Base-by-base conservation (phyloP, 2,888 invertebrate species). In the Anaspis maculata region DNA sequence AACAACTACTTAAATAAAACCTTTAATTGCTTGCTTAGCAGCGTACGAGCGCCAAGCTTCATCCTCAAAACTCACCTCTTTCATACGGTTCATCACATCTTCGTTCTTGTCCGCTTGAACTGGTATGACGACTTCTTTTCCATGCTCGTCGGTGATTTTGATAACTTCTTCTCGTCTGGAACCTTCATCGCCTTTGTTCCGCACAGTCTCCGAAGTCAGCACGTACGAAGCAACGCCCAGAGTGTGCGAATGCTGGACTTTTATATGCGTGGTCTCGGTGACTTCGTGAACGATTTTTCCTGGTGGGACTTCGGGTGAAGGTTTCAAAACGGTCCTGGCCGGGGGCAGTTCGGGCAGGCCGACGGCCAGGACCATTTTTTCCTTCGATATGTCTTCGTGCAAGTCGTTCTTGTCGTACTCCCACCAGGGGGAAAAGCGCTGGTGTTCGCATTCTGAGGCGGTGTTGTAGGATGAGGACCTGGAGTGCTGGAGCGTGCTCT, bases 391-490 rank as follows among this genome's bases (percentile, higher is more conserved):
- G 32, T 57, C 51, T 36, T 65, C 60, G 24, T 53, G 49, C 10
- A 41, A 34, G 26, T 60, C 56, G 32, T 66, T 68, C 45, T 70
- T 71, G 14, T 71, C 74, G 39, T 66, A 64, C 34, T 73, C 71
- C 68, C 74, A 74, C 57, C 73, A 75, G 13, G 74, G 72, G 1
- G 69, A 66, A 33, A 69, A 71, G 15, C 58, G 52, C 23, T 69
- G 68, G 23, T 69, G 68, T 37, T 77, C 77, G 44, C 74, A 76
- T 56, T 77, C 77, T 1, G 78, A 79, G 7, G 77, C 78, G 1
- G 78, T 79, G 51, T 77, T 77, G 60, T 78, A 79, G 2, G 79
- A 79, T 12, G 77, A 79, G 15, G 78, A 78, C 34, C 77, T 67
- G 3, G 79, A 79, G 37, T 74, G 77, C 15, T 77, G 77, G 3